Percentiles rank a stretch among this genome's conserved stretches.
Evolutionary conservation across 2,797 vertebrate genomes (phyloP).

Genomic region (Simalia tracyae): DNA sequence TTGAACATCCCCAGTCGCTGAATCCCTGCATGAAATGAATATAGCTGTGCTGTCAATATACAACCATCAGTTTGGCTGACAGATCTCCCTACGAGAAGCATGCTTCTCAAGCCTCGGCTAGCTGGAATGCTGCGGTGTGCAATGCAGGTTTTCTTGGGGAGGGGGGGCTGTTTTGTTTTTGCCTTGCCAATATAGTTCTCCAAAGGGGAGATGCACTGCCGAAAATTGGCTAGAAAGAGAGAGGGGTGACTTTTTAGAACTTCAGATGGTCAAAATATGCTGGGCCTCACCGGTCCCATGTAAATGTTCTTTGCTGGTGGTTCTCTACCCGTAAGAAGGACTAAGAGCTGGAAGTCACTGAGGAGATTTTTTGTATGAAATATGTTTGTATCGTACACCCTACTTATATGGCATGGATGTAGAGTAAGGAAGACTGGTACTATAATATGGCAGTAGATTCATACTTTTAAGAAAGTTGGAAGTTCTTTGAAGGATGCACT

Average conservation of each 20-base stretch:
- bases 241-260: neutral
- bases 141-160: constrained; percentile 46
- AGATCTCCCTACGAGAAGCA: constrained; percentile 65
- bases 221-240: constrained; percentile 9
- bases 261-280: neutral
- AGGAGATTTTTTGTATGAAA: neutral
- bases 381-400: too few relatives aligned
- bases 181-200: constrained; percentile 66
- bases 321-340: neutral
- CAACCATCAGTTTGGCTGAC: constrained; percentile 62
- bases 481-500: too few relatives aligned
- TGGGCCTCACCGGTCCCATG: too few relatives aligned
- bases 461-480: neutral
- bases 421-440: neutral
- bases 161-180: constrained; percentile 1
- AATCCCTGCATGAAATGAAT: constrained; percentile 69
- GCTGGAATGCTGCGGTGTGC: constrained; percentile 64
- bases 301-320: neutral
- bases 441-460: neutral
- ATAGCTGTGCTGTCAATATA: constrained; percentile 58
- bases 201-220: constrained; percentile 60
- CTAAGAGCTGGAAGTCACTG: neutral
- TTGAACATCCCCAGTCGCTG: constrained; percentile 56
- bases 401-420: neutral
- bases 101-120: constrained; percentile 58